A percentile compares a stretch with the other conserved stretches of the same genome.
These are phyloP conservation scores for Lepilemur ruficaudatus DNA, from an alignment of 2,797 vertebrate genomes.

Conservation along the genomic window DNA sequence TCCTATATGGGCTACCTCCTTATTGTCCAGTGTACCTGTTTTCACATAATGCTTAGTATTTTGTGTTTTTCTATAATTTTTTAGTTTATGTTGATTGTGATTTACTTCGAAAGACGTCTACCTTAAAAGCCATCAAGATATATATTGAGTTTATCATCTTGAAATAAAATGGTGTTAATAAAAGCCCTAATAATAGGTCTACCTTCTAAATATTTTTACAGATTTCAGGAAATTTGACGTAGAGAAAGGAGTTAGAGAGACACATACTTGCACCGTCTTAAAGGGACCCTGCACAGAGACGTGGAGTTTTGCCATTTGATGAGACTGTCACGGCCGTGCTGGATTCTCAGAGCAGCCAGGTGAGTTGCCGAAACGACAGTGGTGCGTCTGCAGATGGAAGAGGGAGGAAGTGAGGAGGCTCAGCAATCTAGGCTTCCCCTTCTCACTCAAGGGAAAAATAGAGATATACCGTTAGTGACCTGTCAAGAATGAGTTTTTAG, in stretches of 20 bases:
- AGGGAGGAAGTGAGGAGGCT: too few species aligned
- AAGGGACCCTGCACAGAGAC: too few species aligned
- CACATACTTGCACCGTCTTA: accelerated
- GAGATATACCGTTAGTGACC: too few species aligned
- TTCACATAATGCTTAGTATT: neutral
- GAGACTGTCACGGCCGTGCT: accelerated
- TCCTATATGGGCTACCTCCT: neutral
- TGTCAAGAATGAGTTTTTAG: neutral
- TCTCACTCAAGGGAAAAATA: neutral
- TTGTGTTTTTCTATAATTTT: neutral
- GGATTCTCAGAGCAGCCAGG: accelerated
- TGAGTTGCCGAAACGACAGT: accelerated
- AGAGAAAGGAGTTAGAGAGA: neutral
- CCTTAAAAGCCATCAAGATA: neutral
- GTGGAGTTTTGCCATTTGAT: neutral
- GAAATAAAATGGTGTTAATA: neutral
- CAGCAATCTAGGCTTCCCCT: too few species aligned
- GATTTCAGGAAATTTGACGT: neutral
- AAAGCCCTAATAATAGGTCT: neutral
- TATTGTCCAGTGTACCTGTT: neutral
- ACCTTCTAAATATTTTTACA: neutral
- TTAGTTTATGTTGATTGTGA: neutral
- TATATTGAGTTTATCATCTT: neutral
- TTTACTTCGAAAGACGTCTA: neutral
- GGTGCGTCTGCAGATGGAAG: accelerated